Evolutionary conservation across 2,113 vertebrate genomes (phyloP), one percentile per base, ranked within the genome.

Genomic region (Menidia beryllina): DNA sequence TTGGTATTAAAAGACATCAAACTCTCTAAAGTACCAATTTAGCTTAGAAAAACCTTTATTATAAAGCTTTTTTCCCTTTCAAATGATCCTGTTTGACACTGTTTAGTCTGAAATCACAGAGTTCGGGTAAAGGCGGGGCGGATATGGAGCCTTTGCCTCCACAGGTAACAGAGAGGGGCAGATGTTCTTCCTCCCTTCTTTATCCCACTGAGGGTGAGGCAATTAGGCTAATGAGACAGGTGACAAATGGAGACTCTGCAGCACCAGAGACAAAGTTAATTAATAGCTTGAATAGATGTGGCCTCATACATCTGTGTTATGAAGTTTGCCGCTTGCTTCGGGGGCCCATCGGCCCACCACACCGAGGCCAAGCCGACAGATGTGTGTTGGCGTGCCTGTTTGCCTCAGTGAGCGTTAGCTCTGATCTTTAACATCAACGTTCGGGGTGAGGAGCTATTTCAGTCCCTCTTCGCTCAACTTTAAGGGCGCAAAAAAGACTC

Each of bases 231-330:
- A 86, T 66, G 70, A 75, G 82, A 70, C 79, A 75, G 72, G 39
- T 77, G 88, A 89, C 72, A 68, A 84, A 91, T 87, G 77, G 62
- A 82, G 77, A 79, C 58, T 67, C 87, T 81, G 45, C 58, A 51
- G 72, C 54, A 20, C 23, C 69, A 71, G 48, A 73, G 77, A 71
- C n/a, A n/a, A 63, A 26, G 24, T 77, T 75, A 85, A 90, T 90
- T 87, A 89, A 88, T 88, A 54, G 51, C 69, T 19, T 69, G 45
- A 80, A 75, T 88, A 82, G 79, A 88, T 68, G 64, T 60, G 69
- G 74, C 27, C 59, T 62, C 61, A 60, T 47, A 60, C 63, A 27
- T 19, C 62, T 64, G 47, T 17, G 13, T 82, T 69, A 59, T 24
- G 50, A 65, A 57, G 49, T 66, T 58, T 24, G 25, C 41, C 49